These are phyloP conservation scores for Masnerella sp. DNA, from an alignment of 2,888 invertebrate species.

Conservation along the genomic window DNA sequence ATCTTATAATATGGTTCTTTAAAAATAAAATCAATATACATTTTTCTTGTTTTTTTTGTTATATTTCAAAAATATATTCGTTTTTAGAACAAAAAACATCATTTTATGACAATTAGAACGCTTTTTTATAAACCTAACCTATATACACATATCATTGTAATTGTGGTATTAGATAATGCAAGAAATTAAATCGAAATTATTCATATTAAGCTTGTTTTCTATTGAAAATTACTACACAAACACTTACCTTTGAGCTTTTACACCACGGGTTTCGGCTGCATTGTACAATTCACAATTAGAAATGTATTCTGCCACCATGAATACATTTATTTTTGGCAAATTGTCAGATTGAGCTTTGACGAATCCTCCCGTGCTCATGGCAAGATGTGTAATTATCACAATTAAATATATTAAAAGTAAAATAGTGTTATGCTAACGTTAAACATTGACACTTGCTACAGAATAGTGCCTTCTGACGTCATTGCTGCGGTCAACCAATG, in stretches of 20 bases:
- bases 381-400: not conserved
- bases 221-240: not conserved
- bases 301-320: conserved; percentile 39
- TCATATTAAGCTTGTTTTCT: too few species aligned
- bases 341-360: conserved; percentile 34
- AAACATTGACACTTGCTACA: not conserved
- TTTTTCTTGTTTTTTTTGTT: too few species aligned
- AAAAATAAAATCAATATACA: too few species aligned
- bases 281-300: conserved; percentile 4
- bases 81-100: too few species aligned
- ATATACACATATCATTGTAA: not conserved
- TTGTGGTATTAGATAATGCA: not conserved
- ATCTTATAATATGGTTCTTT: too few species aligned
- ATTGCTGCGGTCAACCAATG: not conserved
- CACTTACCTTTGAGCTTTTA: conserved; percentile 13
- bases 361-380: not conserved
- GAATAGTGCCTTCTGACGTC: conserved; percentile 8
- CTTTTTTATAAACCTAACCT: too few species aligned
- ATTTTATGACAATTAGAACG: too few species aligned
- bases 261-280: conserved; percentile 14
- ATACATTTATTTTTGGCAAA: conserved; percentile 28
- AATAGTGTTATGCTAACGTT: not conserved
- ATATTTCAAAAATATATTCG: too few species aligned
- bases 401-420: not conserved
- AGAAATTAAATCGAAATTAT: not conserved